Base-by-base conservation (phyloP, 2,113 vertebrate species). In the Aplodontia rufa region DNA sequence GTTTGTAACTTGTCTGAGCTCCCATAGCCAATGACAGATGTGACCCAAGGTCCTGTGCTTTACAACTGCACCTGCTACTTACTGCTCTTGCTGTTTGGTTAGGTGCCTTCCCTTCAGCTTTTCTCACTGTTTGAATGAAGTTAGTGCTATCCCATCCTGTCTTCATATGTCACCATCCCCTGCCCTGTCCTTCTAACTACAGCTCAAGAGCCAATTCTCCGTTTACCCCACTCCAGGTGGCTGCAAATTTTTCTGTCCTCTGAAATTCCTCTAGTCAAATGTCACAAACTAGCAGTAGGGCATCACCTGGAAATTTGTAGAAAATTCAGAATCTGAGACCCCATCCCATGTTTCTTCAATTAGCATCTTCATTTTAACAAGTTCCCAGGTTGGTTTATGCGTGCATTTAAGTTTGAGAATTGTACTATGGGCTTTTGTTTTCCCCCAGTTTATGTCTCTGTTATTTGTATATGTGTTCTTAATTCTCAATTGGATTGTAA, bases 401-500 rank as follows among this genome's bases (percentile, higher is more conserved):
- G 6, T 58, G 10, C 10, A 40, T 26, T 49, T 49, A 87, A 55
- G 19, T 58, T 75, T 76, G 76, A 93, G 78, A 69, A 26, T 60
- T n/a, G 6, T 7, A 64, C 17, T n/a, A 28, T 62, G 62, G 14
- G 22, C 32, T 16, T 81, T 42, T 66, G 28, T 16, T 53, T 49
- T 49, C 37, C 12, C 40, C 24, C 6, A 2, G 3, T 75, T 83
- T 90, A 3, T 53, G 24, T 66, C 12, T 69, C 17, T 95, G 45
- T 87, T 66, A 66, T 62, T 78, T 28, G 2, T 62, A 58, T 42
- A 26, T 4, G 9, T 81, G 16, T 76, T 87, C 68, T 80, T 47
- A 90, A 80, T 66, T 92, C 24, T 80, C 19, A 40, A 9, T 20
- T 69, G 20, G n/a, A 79, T 32, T 58, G 3, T 32, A 83, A 94